Conservation (phyloP, 2,797 vertebrate genomes). For the Rhynchonycteris naso region DNA sequence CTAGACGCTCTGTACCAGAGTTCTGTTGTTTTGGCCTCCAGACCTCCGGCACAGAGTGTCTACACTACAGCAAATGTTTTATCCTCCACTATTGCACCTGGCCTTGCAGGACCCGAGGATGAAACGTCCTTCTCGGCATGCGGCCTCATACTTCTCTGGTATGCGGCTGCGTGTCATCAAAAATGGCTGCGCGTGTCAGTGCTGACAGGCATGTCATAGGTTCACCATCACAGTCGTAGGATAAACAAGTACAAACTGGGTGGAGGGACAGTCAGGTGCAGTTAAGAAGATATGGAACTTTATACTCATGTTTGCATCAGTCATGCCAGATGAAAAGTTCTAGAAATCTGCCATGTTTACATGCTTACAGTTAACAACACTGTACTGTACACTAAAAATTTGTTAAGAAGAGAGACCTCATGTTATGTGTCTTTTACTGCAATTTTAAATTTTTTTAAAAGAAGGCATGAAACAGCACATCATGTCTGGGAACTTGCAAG, state of each 20-base stretch:
- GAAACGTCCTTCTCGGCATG: no score
- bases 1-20: no score
- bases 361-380: not conserved
- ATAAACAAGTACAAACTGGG: not conserved
- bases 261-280: not conserved
- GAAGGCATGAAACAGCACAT: not conserved
- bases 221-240: no score
- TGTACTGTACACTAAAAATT: not conserved
- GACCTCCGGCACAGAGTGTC: no score
- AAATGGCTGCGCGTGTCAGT: no score
- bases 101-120: no score
- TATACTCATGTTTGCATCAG: not conserved
- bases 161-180: no score
- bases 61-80: no score
- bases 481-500: not conserved
- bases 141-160: no score
- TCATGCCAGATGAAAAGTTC: not conserved
- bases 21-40: no score
- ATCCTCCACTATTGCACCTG: no score
- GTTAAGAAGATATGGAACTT: constrained; percentile 14
- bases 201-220: no score
- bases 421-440: not conserved
- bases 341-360: not conserved
- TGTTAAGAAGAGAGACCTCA: not conserved
- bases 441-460: not conserved